These are phyloP conservation scores for Paramormyrops kingsleyae DNA, from an alignment of 2,113 vertebrate species.

Conservation along the genomic window DNA sequence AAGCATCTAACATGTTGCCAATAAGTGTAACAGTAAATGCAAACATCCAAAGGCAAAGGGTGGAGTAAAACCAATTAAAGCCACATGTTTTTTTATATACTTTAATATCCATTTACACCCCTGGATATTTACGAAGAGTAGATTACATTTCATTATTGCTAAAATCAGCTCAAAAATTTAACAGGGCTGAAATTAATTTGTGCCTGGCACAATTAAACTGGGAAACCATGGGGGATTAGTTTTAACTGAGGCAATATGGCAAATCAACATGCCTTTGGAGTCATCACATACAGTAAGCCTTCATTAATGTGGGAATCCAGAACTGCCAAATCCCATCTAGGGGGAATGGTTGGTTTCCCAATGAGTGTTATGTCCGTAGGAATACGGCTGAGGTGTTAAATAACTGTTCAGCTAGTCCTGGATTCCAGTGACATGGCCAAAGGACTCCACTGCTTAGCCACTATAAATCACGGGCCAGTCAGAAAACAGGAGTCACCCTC, in stretches of 20 bases:
- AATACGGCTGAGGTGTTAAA: background rate
- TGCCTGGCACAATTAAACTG: background rate
- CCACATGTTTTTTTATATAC: background rate
- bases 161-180: background rate
- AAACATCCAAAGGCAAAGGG: background rate
- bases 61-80: background rate
- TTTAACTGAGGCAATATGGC: background rate
- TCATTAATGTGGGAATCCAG: background rate
- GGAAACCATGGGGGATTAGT: background rate
- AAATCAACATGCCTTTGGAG: background rate
- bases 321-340: background rate
- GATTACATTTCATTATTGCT: background rate
- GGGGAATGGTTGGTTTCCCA: background rate
- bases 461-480: background rate
- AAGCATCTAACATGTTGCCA: background rate
- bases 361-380: background rate
- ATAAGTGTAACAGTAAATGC: background rate
- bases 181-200: slow-evolving; percentile 3
- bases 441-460: background rate
- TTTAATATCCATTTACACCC: background rate
- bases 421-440: background rate
- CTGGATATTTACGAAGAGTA: background rate
- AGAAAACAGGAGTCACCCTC: slow-evolving; percentile 2
- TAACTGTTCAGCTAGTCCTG: background rate
- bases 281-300: background rate